A percentile compares a stretch with the other conserved stretches of the same genome.
Evolutionary conservation across 2,113 vertebrate genomes (phyloP).

Genomic region (Cheirogaleus medius): DNA sequence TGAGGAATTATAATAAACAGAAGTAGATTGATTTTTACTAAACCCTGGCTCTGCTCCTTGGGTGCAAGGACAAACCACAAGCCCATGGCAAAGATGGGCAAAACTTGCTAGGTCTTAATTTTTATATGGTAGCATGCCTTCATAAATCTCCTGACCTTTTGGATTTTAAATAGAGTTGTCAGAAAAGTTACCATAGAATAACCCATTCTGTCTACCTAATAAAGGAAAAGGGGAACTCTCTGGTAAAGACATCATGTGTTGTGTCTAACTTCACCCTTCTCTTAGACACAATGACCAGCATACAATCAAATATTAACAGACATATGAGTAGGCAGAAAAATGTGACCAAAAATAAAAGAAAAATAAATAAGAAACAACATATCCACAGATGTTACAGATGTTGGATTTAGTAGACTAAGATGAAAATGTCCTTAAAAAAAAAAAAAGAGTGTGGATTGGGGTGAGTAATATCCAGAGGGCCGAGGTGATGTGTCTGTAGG

Average conservation of each 20-base stretch:
- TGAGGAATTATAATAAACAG: not conserved
- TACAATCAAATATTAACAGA: not conserved
- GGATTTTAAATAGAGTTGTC: not conserved
- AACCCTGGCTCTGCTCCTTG: not conserved
- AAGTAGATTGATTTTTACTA: not conserved
- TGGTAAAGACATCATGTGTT: not conserved
- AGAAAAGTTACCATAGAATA: not conserved
- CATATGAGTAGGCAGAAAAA: not conserved
- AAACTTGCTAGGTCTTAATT: not conserved
- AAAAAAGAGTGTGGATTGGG: too few species aligned
- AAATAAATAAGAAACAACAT: not conserved
- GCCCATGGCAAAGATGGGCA: not conserved
- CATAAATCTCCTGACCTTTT: not conserved
- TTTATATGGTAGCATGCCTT: not conserved
- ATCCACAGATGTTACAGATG: not conserved
- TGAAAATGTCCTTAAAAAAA: too few species aligned
- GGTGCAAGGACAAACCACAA: not conserved
- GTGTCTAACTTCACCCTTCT: not conserved
- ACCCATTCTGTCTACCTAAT: not conserved
- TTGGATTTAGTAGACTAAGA: not conserved
- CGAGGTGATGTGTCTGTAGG: too few species aligned
- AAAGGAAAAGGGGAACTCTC: not conserved
- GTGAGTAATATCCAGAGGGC: too few species aligned
- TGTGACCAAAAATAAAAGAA: not conserved
- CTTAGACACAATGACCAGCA: not conserved